Conservation (phyloP, 2,888 invertebrate genomes). For the Willowsia nigromaculata region DNA sequence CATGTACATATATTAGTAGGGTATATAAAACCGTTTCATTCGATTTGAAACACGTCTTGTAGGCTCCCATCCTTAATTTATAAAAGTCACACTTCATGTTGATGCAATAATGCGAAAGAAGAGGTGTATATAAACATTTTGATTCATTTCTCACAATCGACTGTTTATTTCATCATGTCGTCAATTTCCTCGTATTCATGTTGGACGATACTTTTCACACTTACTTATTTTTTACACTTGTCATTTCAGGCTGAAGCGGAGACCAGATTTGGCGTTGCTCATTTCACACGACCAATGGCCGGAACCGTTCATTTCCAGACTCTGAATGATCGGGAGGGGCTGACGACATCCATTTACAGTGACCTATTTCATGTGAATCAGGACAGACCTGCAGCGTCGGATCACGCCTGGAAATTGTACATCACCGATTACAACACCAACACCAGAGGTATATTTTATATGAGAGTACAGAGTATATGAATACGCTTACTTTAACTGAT, state of each 20-base stretch:
- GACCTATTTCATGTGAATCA: slow-evolving; percentile 85
- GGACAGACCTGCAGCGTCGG: slow-evolving; percentile 82
- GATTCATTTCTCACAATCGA: not conserved
- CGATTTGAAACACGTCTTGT: too few relatives aligned
- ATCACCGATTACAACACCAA: slow-evolving; percentile 85
- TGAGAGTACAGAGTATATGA: not conserved
- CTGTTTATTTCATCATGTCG: not conserved
- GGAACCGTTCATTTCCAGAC: slow-evolving; percentile 88
- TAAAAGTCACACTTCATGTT: too few relatives aligned
- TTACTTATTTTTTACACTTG: not conserved
- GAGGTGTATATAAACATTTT: too few relatives aligned
- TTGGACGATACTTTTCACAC: not conserved
- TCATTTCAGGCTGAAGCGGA: slow-evolving; percentile 84
- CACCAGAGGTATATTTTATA: slow-evolving; percentile 74
- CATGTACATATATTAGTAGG: too few relatives aligned
- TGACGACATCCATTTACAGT: slow-evolving; percentile 89
- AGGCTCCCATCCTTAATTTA: too few relatives aligned
- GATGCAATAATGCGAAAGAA: too few relatives aligned
- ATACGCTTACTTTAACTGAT: not conserved
- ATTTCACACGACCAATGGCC: slow-evolving; percentile 87
- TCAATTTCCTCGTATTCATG: not conserved
- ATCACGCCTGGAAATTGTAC: slow-evolving; percentile 93
- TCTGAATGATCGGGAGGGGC: slow-evolving; percentile 81
- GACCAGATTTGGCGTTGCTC: slow-evolving; percentile 89
- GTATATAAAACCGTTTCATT: too few relatives aligned